These are phyloP conservation scores for Hydrotaea diabolus DNA, from an alignment of 2,888 invertebrate species.

Conservation along the genomic window DNA sequence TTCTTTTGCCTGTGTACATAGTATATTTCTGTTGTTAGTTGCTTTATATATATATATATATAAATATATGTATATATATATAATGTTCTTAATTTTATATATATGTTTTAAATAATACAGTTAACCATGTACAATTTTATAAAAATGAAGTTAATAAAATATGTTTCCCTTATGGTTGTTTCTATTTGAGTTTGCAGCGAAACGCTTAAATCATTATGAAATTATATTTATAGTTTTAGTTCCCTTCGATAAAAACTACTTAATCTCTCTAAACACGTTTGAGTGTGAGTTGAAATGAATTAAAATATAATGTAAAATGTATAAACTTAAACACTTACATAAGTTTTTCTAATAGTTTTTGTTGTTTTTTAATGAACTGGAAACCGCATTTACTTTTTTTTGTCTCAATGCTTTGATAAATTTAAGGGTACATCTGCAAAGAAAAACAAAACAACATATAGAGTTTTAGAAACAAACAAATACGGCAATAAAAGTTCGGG, in stretches of 20 bases:
- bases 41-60: slow-evolving; percentile 18
- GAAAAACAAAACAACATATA: slow-evolving; percentile 52
- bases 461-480: too few species aligned
- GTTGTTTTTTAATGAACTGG: slow-evolving; percentile 67
- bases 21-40: slow-evolving; percentile 1
- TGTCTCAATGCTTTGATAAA: slow-evolving; percentile 89
- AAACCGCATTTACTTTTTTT: slow-evolving; percentile 61
- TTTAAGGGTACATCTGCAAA: slow-evolving; percentile 93
- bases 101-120: slow-evolving; percentile 19
- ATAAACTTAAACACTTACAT: slow-evolving; percentile 71
- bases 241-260: slow-evolving; percentile 16
- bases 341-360: slow-evolving; percentile 55
- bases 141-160: not conserved
- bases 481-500: too few species aligned
- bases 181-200: slow-evolving; percentile 21
- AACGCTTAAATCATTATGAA: slow-evolving; percentile 52
- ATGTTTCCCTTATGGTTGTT: not conserved
- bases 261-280: slow-evolving; percentile 14
- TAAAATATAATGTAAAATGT: slow-evolving; percentile 20
- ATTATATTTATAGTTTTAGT: slow-evolving; percentile 51
- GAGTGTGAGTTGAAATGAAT: slow-evolving; percentile 14
- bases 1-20: slow-evolving; percentile 27
- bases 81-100: not conserved
- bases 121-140: slow-evolving; percentile 23
- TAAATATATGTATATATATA: not conserved